Base-by-base conservation (phyloP, 2,888 invertebrate genomes). In the Podabrus alpinus region DNA sequence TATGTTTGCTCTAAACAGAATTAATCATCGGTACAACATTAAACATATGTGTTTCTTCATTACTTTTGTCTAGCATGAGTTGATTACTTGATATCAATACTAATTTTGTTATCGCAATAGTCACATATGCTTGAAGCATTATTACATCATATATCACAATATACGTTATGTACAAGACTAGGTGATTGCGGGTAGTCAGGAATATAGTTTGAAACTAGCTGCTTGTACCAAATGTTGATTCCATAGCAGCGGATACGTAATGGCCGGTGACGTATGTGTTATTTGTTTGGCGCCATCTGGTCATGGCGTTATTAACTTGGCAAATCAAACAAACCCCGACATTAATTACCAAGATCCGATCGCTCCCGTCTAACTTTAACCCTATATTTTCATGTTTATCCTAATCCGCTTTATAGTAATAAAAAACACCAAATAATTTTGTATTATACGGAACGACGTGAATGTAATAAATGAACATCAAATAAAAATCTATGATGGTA, bases 261-360 rank as follows among this genome's bases (percentile, higher is more conserved):
- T 86, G 86, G 85, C 86, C 86, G 84, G 84, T 87, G 87, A 87
- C 87, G 87, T 87, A 86, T 87, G 86, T 86, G 87, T 86, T 87
- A 87, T 87, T 87, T 87, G 87, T 87, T 86, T 86, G 87, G 87
- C 87, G 88, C 87, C 88, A 88, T 87, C 87, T 88, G 88, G 88
- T 85, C 84, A 83, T 85, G 85, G 86, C 86, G 88, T 88, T 88
- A 88, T 88, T 88, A 88, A 88, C 88, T 88, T 86, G 87, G 86
- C 86, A 87, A 88, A 88, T 88, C 88, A 88, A 88, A 88, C 88
- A 88, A 87, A 86, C 85, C 84, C 85, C 84, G 86, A 87, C 87
- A 87, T 87, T 87, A 87, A 88, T 88, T 87, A 86, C 81, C 82
- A 79, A 81, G 83, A 85, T 85, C 83, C 84, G 83, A 85, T 85